phyloP scores from a whole-genome alignment of 2,888 invertebrate genomes.

The Tromatobia lineatoria region DNA sequence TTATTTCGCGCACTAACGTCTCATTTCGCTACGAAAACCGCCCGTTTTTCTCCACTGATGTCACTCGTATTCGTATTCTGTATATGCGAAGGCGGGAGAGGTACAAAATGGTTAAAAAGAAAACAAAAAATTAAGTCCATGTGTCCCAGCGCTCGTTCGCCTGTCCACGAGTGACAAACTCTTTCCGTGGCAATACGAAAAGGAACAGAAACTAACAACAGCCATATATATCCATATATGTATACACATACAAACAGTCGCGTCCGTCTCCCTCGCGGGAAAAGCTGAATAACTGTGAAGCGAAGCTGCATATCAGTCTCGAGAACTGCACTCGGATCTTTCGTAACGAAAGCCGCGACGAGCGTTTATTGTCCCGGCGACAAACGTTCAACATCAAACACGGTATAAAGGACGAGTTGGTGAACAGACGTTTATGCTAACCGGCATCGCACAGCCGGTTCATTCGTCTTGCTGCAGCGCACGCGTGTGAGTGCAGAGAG shows the following conservation, averaged over 20 bases:
- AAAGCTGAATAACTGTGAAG: slow-evolving; percentile 45
- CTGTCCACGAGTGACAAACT: slow-evolving; percentile 56
- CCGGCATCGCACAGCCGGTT: slow-evolving; percentile 41
- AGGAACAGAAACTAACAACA: slow-evolving; percentile 7
- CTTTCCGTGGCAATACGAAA: slow-evolving; percentile 41
- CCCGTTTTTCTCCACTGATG: slow-evolving; percentile 40
- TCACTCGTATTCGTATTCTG: slow-evolving; percentile 44
- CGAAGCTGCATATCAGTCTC: slow-evolving; percentile 36
- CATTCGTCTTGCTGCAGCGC: slow-evolving; percentile 30
- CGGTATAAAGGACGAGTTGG: slow-evolving; percentile 46
- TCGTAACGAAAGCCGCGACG: slow-evolving; percentile 55
- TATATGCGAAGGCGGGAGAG: slow-evolving; percentile 34
- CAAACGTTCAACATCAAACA: slow-evolving; percentile 70
- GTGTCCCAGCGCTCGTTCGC: slow-evolving; percentile 24
- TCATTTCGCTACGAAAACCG: slow-evolving; percentile 15
- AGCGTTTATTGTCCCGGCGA: slow-evolving; percentile 68
- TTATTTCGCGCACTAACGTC: slow-evolving; percentile 37
- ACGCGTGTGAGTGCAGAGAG: not conserved
- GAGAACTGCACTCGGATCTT: slow-evolving; percentile 38
- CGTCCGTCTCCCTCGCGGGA: not conserved
- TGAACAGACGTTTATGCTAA: slow-evolving; percentile 49
- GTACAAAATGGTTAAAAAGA: slow-evolving; percentile 20
- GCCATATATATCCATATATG: not conserved
- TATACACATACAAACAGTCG: not conserved
- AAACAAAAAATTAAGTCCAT: slow-evolving; percentile 7